Evolutionary conservation across 2,888 invertebrate species (phyloP).

Genomic region (Bugulina stolonifera): DNA sequence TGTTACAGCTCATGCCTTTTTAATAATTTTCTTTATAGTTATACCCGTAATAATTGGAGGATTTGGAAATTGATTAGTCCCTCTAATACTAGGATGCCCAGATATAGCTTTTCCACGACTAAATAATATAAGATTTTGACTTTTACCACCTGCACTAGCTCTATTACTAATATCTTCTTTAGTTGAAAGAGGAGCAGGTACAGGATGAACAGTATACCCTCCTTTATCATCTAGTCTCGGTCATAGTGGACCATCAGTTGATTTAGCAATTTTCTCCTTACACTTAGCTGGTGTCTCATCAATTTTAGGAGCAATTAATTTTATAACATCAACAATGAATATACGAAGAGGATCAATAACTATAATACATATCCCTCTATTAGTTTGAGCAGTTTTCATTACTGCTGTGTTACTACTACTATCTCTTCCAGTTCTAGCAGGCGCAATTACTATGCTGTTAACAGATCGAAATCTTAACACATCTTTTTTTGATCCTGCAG

Average conservation of each 20-base stretch:
- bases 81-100: conserved; percentile 69
- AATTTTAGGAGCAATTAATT: conserved; percentile 71
- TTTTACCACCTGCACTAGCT: conserved; percentile 67
- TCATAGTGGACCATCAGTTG: conserved; percentile 65
- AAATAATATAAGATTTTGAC: conserved; percentile 79
- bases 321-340: conserved; percentile 71
- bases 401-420: conserved; percentile 64
- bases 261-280: conserved; percentile 70
- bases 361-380: conserved; percentile 65
- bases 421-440: conserved; percentile 70
- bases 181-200: conserved; percentile 67
- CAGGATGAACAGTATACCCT: conserved; percentile 73
- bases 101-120: conserved; percentile 78
- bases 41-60: conserved; percentile 61
- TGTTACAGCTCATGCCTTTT: conserved; percentile 72
- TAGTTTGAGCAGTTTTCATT: conserved; percentile 68
- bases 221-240: conserved; percentile 63
- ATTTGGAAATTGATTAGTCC: conserved; percentile 76
- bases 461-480: conserved; percentile 76
- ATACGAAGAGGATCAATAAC: conserved; percentile 62
- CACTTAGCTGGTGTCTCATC: conserved; percentile 67
- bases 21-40: conserved; percentile 74
- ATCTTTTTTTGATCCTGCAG: conserved; percentile 72
- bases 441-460: conserved; percentile 72
- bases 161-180: conserved; percentile 62